Evolutionary conservation across 2,888 invertebrate species (phyloP).

Genomic region (Pachycephus smyrnensis): DNA sequence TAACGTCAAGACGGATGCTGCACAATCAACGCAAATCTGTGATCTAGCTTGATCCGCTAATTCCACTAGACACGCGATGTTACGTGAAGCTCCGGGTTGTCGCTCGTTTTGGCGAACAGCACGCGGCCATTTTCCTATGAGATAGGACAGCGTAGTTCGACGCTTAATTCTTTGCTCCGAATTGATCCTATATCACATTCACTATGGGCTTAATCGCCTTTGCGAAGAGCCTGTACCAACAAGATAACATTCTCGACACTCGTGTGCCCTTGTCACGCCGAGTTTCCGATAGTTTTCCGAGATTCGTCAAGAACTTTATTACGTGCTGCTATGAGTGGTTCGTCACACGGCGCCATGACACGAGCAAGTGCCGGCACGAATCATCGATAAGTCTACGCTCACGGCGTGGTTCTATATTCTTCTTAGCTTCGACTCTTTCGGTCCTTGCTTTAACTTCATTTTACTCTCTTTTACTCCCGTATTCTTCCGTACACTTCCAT

Average conservation of each 20-base stretch:
- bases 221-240: neutral
- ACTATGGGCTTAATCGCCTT: neutral
- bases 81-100: slow-evolving; percentile 17
- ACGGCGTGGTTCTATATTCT: neutral
- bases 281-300: neutral
- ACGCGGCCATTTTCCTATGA: slow-evolving; percentile 46
- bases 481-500: neutral
- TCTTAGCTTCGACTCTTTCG: neutral
- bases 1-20: neutral
- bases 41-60: neutral
- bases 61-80: neutral
- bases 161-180: neutral
- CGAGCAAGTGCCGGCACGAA: slow-evolving; percentile 8
- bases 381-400: neutral
- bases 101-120: slow-evolving; percentile 26
- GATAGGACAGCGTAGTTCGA: slow-evolving; percentile 26
- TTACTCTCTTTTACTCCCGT: neutral
- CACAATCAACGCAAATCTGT: neutral
- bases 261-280: neutral
- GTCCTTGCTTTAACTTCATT: neutral
- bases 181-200: neutral
- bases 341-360: slow-evolving; percentile 41
- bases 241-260: neutral
- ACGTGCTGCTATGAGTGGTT: slow-evolving; percentile 34
- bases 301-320: neutral